These are phyloP conservation scores for Anguilla megastoma DNA, from an alignment of 2,797 vertebrate genomes.

Conservation along the genomic window DNA sequence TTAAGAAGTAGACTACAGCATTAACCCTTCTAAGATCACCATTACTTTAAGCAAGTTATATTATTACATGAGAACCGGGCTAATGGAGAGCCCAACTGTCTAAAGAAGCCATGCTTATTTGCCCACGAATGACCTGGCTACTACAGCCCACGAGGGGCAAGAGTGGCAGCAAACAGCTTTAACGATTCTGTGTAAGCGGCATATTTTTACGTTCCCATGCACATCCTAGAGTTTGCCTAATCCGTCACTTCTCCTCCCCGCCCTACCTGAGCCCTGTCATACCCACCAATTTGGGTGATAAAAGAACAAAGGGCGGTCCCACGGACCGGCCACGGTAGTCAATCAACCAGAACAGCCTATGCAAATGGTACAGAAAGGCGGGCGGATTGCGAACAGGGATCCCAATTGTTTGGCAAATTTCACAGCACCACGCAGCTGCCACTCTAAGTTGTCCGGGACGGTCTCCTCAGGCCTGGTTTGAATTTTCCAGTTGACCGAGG, in stretches of 20 bases:
- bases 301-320: slow-evolving; percentile 74
- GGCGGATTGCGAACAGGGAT: slow-evolving; percentile 74
- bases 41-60: background rate
- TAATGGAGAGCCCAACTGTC: background rate
- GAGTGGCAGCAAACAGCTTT: slow-evolving; percentile 4
- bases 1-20: too few species aligned
- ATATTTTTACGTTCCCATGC: slow-evolving; percentile 58
- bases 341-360: slow-evolving; percentile 84
- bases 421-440: slow-evolving; percentile 80
- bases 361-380: slow-evolving; percentile 76
- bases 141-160: background rate
- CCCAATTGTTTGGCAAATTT: slow-evolving; percentile 77
- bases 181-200: background rate
- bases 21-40: too few species aligned
- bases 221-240: slow-evolving; percentile 53
- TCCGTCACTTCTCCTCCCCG: slow-evolving; percentile 55
- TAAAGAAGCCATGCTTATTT: background rate
- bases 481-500: slow-evolving; percentile 13
- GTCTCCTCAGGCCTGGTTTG: slow-evolving; percentile 36
- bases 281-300: slow-evolving; percentile 73
- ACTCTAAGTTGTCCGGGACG: slow-evolving; percentile 51
- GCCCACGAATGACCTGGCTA: background rate
- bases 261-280: slow-evolving; percentile 80
- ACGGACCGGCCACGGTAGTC: slow-evolving; percentile 70
- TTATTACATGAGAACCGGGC: background rate